Evolutionary conservation across 2,797 vertebrate species (phyloP).

Genomic region (Petrocephalus schoutedeni): DNA sequence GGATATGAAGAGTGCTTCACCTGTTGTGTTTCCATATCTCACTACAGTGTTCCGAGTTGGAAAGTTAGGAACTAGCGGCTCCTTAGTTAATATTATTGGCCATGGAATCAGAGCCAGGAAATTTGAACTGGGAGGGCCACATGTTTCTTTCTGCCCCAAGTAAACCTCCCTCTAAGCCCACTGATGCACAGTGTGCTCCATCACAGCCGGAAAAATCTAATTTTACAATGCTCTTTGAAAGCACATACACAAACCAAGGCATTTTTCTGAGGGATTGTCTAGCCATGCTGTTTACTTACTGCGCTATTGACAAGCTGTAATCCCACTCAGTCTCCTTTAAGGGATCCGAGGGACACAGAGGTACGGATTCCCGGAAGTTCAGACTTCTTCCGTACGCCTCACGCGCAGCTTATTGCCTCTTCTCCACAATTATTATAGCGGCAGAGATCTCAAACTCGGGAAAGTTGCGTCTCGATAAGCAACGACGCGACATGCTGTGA

Average conservation of each 20-base stretch:
- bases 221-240: slow-evolving; percentile 9
- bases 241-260: background rate
- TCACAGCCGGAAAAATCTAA: background rate
- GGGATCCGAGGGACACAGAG: background rate
- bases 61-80: slow-evolving; percentile 9
- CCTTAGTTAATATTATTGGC: background rate
- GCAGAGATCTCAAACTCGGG: background rate
- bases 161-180: background rate
- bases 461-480: slow-evolving; percentile 7
- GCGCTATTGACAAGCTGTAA: background rate
- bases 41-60: background rate
- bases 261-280: background rate
- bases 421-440: background rate
- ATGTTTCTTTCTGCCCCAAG: background rate
- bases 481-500: background rate
- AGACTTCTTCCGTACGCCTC: background rate
- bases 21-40: background rate
- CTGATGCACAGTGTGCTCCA: background rate
- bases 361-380: background rate
- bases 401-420: background rate
- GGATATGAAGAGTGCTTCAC: background rate
- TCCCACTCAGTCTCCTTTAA: background rate
- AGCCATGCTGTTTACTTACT: background rate
- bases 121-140: background rate
- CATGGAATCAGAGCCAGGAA: background rate